These are phyloP conservation scores for Halictus rubicundus DNA, from an alignment of 1,140 invertebrate species.

Conservation along the genomic window DNA sequence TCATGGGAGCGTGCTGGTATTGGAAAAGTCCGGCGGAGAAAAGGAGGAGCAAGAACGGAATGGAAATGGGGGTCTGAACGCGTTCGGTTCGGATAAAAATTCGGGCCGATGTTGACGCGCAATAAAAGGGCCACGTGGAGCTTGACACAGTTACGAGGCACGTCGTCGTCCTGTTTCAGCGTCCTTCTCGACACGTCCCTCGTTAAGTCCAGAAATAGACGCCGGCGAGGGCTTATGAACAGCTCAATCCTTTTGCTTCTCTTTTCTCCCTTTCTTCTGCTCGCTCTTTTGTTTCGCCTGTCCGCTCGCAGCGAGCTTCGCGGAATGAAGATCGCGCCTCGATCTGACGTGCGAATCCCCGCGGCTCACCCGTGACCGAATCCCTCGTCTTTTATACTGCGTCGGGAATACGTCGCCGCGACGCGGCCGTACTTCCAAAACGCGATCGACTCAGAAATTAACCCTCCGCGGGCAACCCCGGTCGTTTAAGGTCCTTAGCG, in stretches of 20 bases:
- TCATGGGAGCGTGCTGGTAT: conserved; percentile 33
- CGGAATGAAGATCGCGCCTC: conserved; percentile 59
- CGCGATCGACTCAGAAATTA: neutral
- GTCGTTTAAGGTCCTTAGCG: too few relatives aligned
- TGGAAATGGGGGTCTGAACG: neutral
- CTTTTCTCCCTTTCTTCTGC: conserved; percentile 34
- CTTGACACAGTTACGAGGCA: conserved; percentile 44
- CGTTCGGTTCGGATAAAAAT: conserved; percentile 6
- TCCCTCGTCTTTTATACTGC: conserved; percentile 26
- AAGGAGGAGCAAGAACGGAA: neutral
- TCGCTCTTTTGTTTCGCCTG: conserved; percentile 57
- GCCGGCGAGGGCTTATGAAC: conserved; percentile 28
- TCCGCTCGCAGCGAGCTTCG: conserved; percentile 38
- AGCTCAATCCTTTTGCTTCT: conserved; percentile 27
- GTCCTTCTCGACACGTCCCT: conserved; percentile 30
- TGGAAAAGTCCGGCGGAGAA: neutral
- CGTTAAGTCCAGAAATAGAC: conserved; percentile 46
- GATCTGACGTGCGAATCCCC: conserved; percentile 47
- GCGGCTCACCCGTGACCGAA: conserved; percentile 24
- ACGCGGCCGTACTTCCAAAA: conserved; percentile 11
- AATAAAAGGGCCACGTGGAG: conserved; percentile 37
- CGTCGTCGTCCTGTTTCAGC: conserved; percentile 32
- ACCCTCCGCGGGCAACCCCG: too few relatives aligned
- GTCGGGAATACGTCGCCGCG: conserved; percentile 12
- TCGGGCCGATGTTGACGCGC: neutral